phyloP scores from a whole-genome alignment of 2,797 vertebrate species.

The Pseudochromis fuscus region DNA sequence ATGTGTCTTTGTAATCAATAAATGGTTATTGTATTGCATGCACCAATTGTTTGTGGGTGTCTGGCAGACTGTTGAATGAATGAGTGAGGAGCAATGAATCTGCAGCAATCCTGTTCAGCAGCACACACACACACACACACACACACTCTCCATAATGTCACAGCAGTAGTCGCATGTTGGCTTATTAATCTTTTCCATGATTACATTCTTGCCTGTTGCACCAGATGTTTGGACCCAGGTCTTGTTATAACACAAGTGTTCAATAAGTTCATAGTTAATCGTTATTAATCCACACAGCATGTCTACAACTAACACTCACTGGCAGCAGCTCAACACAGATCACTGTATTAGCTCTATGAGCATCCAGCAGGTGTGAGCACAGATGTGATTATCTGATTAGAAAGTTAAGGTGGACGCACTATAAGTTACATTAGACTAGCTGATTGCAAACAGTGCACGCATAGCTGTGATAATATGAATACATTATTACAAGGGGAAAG shows the following conservation, averaged over 20 bases:
- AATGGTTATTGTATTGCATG: slow-evolving; percentile 18
- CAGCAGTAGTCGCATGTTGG: not conserved
- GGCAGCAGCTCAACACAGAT: not conserved
- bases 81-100: not conserved
- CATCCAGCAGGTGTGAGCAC: no score
- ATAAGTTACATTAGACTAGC: no score
- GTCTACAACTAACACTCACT: not conserved
- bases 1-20: slow-evolving; percentile 42
- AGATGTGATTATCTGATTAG: no score
- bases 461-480: no score
- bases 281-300: not conserved
- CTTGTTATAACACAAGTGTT: not conserved
- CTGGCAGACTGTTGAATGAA: slow-evolving; percentile 20
- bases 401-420: no score
- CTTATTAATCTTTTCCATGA: not conserved
- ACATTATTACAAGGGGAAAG: no score
- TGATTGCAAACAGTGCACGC: no score
- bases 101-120: not conserved
- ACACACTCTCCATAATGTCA: slow-evolving; percentile 1
- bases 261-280: no score
- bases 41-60: slow-evolving; percentile 35
- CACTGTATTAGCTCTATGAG: no score
- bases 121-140: slow-evolving; percentile 5
- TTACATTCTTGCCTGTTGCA: not conserved
- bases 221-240: not conserved